Conservation (phyloP, 1,140 invertebrate species). For the Physella acuta region DNA sequence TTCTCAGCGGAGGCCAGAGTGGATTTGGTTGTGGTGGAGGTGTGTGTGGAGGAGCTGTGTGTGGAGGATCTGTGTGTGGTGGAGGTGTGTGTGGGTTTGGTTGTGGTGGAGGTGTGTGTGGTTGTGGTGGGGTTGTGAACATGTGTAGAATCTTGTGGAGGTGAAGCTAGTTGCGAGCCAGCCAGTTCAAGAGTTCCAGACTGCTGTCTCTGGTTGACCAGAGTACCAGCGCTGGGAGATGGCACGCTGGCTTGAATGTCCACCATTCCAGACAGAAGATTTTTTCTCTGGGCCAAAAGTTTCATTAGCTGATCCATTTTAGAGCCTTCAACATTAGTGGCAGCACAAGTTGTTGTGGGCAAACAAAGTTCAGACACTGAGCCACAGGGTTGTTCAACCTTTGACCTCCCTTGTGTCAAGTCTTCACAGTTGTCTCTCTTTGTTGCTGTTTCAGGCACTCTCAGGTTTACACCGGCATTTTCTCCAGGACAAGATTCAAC, state of each 20-base stretch:
- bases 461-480: not conserved
- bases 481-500: no score
- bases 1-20: no score
- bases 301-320: constrained; percentile 33
- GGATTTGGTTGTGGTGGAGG: no score
- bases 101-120: not conserved
- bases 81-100: not conserved
- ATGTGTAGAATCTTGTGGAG: not conserved
- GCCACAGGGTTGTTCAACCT: no score
- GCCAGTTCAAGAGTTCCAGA: not conserved
- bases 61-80: not conserved
- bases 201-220: not conserved
- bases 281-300: constrained; percentile 33
- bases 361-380: no score
- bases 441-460: not conserved
- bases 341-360: no score
- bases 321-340: no score
- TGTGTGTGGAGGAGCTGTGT: not conserved
- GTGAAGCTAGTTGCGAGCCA: not conserved
- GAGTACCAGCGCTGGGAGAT: not conserved
- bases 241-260: constrained; percentile 25
- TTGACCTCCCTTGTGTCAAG: no score
- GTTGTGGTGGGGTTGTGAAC: not conserved
- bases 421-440: no score
- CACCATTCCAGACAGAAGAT: constrained; percentile 32